Evolutionary conservation across 1,140 invertebrate genomes (phyloP), one percentile per base, ranked within the genome.

Genomic region (Hestina assimilis): DNA sequence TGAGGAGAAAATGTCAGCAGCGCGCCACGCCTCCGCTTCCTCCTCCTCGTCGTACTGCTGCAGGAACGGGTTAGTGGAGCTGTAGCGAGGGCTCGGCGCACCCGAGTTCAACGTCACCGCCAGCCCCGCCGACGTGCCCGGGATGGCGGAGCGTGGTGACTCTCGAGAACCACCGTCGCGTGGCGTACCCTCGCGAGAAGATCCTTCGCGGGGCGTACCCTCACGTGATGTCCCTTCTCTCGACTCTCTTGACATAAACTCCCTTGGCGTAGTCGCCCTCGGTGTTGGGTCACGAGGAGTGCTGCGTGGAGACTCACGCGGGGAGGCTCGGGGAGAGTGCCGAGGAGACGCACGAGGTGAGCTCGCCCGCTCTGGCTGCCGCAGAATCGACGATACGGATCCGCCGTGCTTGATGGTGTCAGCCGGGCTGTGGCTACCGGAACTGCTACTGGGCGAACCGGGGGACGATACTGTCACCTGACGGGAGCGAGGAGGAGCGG

Each of bases 381-480:
- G 75, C 53, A 87, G 67, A 31, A 89, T 89, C 17, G 88, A 89
- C 12, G 87, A 89, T 46, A 89, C 81, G 29, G 88, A 89, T 53
- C 86, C 84, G 53, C 79, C 83, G 75, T 92, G 92, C 74, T 93
- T 93, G 79, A 92, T 91, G 45, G 92, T 92, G 62, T 94, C 93
- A 57, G 92, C 90, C 33, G 90, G 90, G 64, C 90, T 91, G 80
- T 91, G 92, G 58, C 91, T 92, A 72, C 89, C 91, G 63, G 82
- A 89, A 81, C 89, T 92, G 91, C 82, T 93, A 87, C 92, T 93
- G 92, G 92, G 92, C 76, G 93, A 93, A 89, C 92, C 92, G 89
- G 93, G 92, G 70, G 93, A 93, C 75, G 92, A 93, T 74, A 93
- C 92, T 91, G 93, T 93, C 92, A 93, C 92, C 90, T 86, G 82